Percentiles rank a stretch among this genome's conserved stretches.
phyloP scores from a whole-genome alignment of 2,113 vertebrate genomes.

The Etheostoma cragini region DNA sequence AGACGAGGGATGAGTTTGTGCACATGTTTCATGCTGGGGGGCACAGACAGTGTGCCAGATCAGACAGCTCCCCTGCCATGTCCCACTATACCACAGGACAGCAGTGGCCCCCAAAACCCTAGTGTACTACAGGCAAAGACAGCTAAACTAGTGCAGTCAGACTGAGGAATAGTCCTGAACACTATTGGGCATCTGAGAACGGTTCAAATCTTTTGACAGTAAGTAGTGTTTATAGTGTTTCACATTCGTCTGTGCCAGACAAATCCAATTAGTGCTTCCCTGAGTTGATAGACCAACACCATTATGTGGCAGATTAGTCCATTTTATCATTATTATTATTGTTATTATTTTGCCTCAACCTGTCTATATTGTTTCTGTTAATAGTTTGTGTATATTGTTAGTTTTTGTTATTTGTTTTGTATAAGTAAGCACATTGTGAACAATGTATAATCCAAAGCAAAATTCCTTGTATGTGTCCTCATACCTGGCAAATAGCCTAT shows the following conservation, averaged over 20 bases:
- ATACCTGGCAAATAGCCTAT: too few species aligned
- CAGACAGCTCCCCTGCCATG: constrained; percentile 58
- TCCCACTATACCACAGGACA: constrained; percentile 56
- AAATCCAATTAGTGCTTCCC: constrained; percentile 52
- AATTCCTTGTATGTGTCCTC: too few species aligned
- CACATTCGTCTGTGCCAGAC: constrained; percentile 36
- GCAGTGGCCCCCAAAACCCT: constrained; percentile 66
- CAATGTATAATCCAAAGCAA: too few species aligned
- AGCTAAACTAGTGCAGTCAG: constrained; percentile 31
- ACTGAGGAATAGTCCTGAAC: constrained; percentile 52
- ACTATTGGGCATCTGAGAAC: constrained; percentile 29
- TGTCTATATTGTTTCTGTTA: too few species aligned
- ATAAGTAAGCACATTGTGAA: too few species aligned
- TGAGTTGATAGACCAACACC: constrained; percentile 18
- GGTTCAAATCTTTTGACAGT: constrained; percentile 37
- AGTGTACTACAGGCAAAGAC: constrained; percentile 67
- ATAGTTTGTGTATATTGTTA: too few species aligned
- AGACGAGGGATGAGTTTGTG: constrained; percentile 58
- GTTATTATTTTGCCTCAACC: too few species aligned
- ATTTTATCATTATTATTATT: too few species aligned
- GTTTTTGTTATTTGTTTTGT: too few species aligned
- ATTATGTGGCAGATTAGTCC: constrained; percentile 29
- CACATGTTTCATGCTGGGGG: constrained; percentile 73
- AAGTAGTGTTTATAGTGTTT: constrained; percentile 34
- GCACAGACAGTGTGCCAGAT: constrained; percentile 69